Conservation (phyloP, 2,797 vertebrate genomes). For the Notamacropus eugenii region DNA sequence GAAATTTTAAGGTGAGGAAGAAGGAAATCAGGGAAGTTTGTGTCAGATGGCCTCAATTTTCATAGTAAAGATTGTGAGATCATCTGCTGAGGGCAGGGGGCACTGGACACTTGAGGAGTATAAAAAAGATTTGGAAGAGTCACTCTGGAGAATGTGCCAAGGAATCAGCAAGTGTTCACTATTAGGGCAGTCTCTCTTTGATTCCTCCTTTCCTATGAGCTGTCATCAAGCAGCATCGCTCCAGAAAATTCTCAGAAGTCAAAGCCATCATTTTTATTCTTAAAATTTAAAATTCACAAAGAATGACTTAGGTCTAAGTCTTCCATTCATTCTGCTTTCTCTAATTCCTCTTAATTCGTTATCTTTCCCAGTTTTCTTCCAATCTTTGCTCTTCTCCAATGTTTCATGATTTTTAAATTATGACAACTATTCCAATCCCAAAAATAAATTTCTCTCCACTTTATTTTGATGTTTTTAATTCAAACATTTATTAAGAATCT, state of each 20-base stretch:
- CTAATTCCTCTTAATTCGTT: accelerated
- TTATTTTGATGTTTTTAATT: not conserved
- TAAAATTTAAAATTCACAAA: not conserved
- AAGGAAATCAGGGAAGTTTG: not conserved
- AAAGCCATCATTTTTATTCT: not conserved
- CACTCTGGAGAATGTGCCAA: not conserved
- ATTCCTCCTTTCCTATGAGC: not conserved
- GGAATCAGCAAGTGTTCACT: not conserved
- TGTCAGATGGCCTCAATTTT: not conserved
- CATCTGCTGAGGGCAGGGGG: not conserved
- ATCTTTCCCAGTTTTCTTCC: not conserved
- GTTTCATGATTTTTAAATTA: not conserved
- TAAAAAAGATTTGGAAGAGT: not conserved
- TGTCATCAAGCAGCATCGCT: not conserved
- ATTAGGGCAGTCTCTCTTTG: not conserved
- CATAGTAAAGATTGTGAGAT: not conserved
- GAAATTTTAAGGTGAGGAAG: not conserved
- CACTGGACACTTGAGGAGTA: not conserved
- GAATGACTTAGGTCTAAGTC: not conserved
- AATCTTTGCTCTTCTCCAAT: not conserved
- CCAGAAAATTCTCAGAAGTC: not conserved
- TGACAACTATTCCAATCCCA: not conserved
- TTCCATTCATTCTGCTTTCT: not conserved
- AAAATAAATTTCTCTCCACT: not conserved
- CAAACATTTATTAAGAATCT: not conserved